Evolutionary conservation across 2,797 vertebrate genomes (phyloP).

Genomic region (Paguma larvata): DNA sequence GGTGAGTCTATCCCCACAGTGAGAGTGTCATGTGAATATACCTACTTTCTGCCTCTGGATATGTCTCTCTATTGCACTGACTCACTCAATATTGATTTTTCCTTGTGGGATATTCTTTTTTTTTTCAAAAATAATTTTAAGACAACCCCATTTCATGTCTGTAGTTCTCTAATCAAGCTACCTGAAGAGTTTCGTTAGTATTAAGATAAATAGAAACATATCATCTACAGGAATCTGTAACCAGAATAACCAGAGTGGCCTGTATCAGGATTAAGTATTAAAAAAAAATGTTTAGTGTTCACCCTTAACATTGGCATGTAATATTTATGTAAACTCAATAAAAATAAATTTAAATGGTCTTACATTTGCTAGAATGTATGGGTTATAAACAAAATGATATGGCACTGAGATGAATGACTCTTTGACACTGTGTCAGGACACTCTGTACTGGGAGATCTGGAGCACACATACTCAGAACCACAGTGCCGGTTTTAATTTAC

Average conservation of each 20-base stretch:
- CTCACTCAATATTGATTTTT: neutral
- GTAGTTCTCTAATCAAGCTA: neutral
- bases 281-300: neutral
- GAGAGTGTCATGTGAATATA: neutral
- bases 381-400: neutral
- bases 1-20: neutral
- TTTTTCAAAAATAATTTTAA: neutral
- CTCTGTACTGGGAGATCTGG: neutral
- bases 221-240: neutral
- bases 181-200: constrained; percentile 5
- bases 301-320: neutral
- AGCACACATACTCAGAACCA: neutral
- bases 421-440: neutral
- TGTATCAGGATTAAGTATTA: neutral
- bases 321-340: neutral
- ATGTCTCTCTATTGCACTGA: neutral
- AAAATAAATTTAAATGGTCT: neutral
- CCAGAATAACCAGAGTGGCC: neutral
- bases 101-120: neutral
- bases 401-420: neutral
- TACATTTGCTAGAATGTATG: neutral
- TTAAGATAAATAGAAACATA: neutral
- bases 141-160: neutral
- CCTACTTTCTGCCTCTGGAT: neutral
- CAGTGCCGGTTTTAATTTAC: constrained; percentile 47